Evolutionary conservation across 2,113 vertebrate genomes (phyloP).

Genomic region (Pelvicachromis taeniatus): DNA sequence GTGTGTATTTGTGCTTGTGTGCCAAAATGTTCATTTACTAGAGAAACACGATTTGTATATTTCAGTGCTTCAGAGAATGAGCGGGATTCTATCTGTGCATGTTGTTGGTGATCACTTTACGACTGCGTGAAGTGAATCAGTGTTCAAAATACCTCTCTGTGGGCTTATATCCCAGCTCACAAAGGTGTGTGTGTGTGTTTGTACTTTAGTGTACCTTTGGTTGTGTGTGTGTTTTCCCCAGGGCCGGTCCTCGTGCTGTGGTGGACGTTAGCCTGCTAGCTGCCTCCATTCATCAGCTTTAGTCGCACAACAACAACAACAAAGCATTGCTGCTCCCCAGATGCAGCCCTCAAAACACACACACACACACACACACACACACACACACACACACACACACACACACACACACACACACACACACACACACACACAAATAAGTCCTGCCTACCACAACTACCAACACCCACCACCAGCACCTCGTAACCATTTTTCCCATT

Average conservation of each 20-base stretch:
- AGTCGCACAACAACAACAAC: constrained; percentile 80
- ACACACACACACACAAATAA: neutral
- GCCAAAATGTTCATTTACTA: neutral
- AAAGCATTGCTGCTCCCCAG: constrained; percentile 81
- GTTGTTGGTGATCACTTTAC: neutral
- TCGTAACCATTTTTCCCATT: neutral
- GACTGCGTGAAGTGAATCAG: neutral
- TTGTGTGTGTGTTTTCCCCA: constrained; percentile 72
- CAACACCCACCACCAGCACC: neutral
- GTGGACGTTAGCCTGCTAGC: constrained; percentile 60
- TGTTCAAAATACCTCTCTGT: neutral
- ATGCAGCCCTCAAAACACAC: constrained; percentile 17
- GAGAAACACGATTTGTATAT: neutral
- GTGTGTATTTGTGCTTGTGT: neutral
- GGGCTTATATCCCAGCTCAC: constrained; percentile 16
- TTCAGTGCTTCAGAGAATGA: neutral
- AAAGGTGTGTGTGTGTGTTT: neutral
- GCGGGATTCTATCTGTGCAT: neutral
- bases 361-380: constrained; percentile 19
- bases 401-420: constrained; percentile 32
- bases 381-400: constrained; percentile 51
- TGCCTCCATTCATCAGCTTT: constrained; percentile 87
- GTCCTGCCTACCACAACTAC: neutral
- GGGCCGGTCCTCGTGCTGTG: constrained; percentile 80
- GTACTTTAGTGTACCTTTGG: neutral